A percentile compares a stretch with the other conserved stretches of the same genome.
These are phyloP conservation scores for Ganaspis sp. DNA, from an alignment of 1,140 invertebrate species.

Conservation along the genomic window DNA sequence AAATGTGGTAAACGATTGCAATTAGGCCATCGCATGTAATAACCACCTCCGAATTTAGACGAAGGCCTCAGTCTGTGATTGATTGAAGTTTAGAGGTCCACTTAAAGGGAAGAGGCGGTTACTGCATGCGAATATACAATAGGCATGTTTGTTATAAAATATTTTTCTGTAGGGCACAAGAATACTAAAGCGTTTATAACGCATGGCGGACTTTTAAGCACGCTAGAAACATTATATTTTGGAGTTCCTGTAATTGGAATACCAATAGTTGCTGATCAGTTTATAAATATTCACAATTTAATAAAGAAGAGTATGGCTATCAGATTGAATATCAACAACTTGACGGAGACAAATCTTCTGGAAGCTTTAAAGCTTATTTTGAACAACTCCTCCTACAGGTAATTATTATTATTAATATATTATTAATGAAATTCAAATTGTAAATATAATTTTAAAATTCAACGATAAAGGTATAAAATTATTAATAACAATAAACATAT, in stretches of 20 bases:
- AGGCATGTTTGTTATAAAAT: too few species aligned
- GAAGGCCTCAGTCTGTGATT: too few species aligned
- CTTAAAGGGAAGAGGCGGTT: too few species aligned
- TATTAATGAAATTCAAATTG: not conserved
- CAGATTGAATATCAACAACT: not conserved
- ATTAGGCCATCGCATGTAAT: too few species aligned
- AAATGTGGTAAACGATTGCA: constrained; percentile 16
- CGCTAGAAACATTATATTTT: not conserved
- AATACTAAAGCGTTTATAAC: not conserved
- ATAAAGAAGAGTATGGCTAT: not conserved
- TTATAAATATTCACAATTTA: not conserved
- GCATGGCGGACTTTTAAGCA: not conserved
- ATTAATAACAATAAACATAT: not conserved
- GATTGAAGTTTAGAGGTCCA: too few species aligned
- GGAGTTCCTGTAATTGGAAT: not conserved
- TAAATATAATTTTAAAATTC: not conserved
- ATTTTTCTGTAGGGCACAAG: constrained; percentile 45
- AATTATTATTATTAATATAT: not conserved
- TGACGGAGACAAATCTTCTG: not conserved
- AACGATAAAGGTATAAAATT: too few species aligned
- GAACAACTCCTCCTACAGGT: not conserved
- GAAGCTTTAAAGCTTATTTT: not conserved
- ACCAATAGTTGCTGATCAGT: not conserved
- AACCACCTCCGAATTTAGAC: too few species aligned
- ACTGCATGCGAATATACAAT: too few species aligned